Evolutionary conservation across 1,140 invertebrate species (phyloP).

Genomic region (Heliconius congener): DNA sequence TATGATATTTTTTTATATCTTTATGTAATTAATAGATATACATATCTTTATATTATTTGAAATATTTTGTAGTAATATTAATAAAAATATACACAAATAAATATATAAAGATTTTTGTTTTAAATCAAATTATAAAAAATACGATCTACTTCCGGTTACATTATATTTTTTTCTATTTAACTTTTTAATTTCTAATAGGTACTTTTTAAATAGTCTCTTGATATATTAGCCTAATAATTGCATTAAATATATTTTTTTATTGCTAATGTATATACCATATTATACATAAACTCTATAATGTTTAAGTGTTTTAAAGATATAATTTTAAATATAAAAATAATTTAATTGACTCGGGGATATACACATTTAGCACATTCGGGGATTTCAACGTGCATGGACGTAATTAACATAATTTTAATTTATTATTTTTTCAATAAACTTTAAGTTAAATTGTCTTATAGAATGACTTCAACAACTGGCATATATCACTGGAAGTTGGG

Average conservation of each 20-base stretch:
- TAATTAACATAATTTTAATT: background rate
- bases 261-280: background rate
- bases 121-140: too few relatives aligned
- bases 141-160: too few relatives aligned
- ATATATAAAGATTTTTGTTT: too few relatives aligned
- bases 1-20: too few relatives aligned
- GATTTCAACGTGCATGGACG: background rate
- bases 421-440: background rate
- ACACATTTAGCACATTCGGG: background rate
- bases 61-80: too few relatives aligned
- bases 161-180: too few relatives aligned
- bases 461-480: constrained; percentile 27
- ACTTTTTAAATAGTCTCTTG: too few relatives aligned
- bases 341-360: background rate
- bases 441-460: background rate
- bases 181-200: too few relatives aligned
- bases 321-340: background rate
- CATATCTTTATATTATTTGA: too few relatives aligned
- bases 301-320: background rate
- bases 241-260: background rate
- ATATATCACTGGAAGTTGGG: constrained; percentile 71
- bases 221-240: background rate
- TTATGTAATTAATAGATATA: too few relatives aligned
- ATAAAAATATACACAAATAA: too few relatives aligned
- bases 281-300: background rate